Evolutionary conservation across 2,797 vertebrate species (phyloP), one percentile per base, ranked within the genome.

Genomic region (Sylvilagus floridanus): DNA sequence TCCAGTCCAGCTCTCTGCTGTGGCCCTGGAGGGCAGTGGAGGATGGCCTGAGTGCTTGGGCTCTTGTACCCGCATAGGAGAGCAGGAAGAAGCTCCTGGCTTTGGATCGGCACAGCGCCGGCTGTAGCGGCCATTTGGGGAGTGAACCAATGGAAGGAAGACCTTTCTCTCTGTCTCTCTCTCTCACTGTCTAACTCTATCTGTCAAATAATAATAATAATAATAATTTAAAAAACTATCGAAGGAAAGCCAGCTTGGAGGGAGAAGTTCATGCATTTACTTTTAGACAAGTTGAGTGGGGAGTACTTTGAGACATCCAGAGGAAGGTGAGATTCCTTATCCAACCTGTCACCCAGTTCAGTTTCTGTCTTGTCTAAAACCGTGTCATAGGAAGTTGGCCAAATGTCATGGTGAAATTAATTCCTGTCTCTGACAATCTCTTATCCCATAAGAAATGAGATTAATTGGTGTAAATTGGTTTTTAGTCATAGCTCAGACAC

Each of bases 231-330:
- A 42, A 9, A 42, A 42, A 42, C 42, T 42, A 42, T 7, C 42
- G 1, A 42, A 42, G 30, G n/a, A 82, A 65, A 87, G 35, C 12
- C 63, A 65, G 2, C 14, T 66, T 77, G 77, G 42, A 83, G 26
- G 54, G 62, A 76, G 30, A 37, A 19, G 2, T 71, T 71, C 7
- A 26, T 65, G 14, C n/a, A 50, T 83, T 65, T 60, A 19, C 24
- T 84, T 79, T 93, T 65, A 35, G 91, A 65, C 24, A 65, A 28
- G 72, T 24, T 95, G 47, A 77, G 24, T 83, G 37, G 62, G 83
- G 83, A 69, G 42, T 57, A 30, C 54, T 82, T 72, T 57, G 71
- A 78, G 88, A 52, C 24, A 66, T 60, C 42, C 21, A 42, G 72
- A 77, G 84, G 63, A 82, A 77, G 54, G 60, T 19, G 26, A 28